Evolutionary conservation across 2,888 invertebrate species (phyloP), one percentile per base, ranked within the genome.

Genomic region (Ophion ellenae): DNA sequence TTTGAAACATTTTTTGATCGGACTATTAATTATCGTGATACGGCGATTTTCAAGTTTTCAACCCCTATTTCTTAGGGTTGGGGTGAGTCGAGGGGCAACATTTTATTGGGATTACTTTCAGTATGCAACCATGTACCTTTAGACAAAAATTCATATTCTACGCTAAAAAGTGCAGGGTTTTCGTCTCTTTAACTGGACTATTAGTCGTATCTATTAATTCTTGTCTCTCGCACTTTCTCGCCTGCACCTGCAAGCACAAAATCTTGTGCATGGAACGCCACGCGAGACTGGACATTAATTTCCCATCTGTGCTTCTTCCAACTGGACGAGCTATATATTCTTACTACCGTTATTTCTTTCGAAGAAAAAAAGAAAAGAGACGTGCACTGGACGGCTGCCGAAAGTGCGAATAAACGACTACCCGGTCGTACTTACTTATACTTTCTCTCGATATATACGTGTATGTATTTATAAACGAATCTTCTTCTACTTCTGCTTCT

Each of bases 251-350:
- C 47, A 17, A 76, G 53, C 47, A 70, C 28, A 32, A 66, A 53
- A 64, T 64, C 11, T 57, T 17, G 67, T 24, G 3, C 20, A 53
- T 45, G 45, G n/a, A 17, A 17, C 63, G 9, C 45, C 10, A n/a
- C 53, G 32, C 20, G n/a, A 32, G 40, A 45, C 36, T 11, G 67
- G n/a, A 24, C 40, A 20, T n/a, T 28, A 17, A 45, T 67, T 63
- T 79, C 67, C 80, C 71, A 67, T 63, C 66, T 82, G 59, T 83
- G 40, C 69, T 83, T 83, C 76, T 86, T 83, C 69, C 83, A 77
- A 76, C 76, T 61, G 36, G 20, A 63, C 53, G 10, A 45, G n/a
- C 53, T 53, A 36, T 73, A 45, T 76, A 17, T 53, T 82, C 75
- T 73, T 45, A 71, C 45, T 83, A 71, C n/a, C 82, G 70, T 69